Evolutionary conservation across 2,797 vertebrate genomes (phyloP).

Genomic region (Sebastes itinus): DNA sequence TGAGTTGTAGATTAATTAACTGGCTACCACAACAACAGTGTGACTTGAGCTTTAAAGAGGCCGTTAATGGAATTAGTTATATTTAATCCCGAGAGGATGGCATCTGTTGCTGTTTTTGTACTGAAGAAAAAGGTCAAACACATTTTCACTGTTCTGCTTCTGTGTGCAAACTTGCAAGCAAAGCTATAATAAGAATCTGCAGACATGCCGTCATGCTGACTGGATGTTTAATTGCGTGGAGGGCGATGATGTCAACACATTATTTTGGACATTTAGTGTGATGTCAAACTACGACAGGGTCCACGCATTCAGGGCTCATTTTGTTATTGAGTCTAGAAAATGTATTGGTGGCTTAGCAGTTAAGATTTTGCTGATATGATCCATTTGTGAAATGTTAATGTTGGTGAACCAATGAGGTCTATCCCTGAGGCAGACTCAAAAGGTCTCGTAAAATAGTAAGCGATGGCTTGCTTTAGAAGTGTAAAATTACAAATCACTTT

Average conservation of each 20-base stretch:
- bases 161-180: background rate
- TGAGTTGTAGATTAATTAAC: background rate
- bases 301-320: background rate
- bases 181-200: background rate
- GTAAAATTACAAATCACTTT: background rate
- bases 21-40: background rate
- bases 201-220: background rate
- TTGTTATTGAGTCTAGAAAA: background rate
- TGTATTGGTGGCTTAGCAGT: background rate
- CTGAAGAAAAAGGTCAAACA: constrained; percentile 10
- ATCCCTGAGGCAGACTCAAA: background rate
- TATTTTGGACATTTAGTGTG: background rate
- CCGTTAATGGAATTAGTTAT: constrained; percentile 6
- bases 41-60: constrained; percentile 8
- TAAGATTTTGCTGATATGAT: background rate
- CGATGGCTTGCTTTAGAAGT: background rate
- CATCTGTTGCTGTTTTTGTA: constrained; percentile 16
- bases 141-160: background rate
- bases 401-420: background rate
- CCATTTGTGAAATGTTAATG: background rate
- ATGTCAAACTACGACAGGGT: background rate
- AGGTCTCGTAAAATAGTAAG: background rate
- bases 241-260: background rate
- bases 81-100: constrained; percentile 5
- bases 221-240: background rate